Base-by-base conservation (phyloP, 2,113 vertebrate species). In the Petrocephalus microphthalmus region DNA sequence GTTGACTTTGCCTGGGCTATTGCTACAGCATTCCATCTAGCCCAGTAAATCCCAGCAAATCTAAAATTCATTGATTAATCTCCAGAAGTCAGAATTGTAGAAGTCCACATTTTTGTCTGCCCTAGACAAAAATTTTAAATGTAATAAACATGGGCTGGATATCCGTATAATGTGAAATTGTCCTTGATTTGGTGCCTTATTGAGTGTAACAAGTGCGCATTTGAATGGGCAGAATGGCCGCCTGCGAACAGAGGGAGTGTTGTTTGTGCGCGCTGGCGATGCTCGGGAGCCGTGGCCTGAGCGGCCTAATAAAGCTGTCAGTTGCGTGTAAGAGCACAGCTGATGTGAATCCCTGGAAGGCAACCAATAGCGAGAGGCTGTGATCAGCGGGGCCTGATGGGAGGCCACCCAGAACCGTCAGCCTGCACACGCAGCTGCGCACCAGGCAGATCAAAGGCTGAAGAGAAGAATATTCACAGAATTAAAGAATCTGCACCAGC, bases 221-320 rank as follows among this genome's bases (percentile, higher is more conserved):
- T 53, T 53, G n/a, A 85, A 37, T 54, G n/a, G 19, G 45, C 22
- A 53, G 83, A 53, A 85, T 53, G 51, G 52, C 42, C 17, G 57
- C 37, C 15, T 49, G 47, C 25, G 20, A 29, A 37, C 29, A 56
- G 25, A 20, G 25, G 85, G 37, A 15, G 49, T 87, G 51, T 90
- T 90, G 71, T 94, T 88, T 86, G 74, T 88, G 84, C 91, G 64
- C 91, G 17, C 0, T 85, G 85, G 91, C 94, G 93, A 94, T 92
- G 91, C 90, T 93, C 91, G 91, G 89, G 89, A 93, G 91, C 84
- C 6, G 91, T 22, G 91, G 87, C 90, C 88, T 3, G 88, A 93
- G 91, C 86, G 87, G 92, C 95, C 96, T 98, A 97, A 98, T 99
- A 95, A 97, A 99, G 97, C 97, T 97, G 97, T 99, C 97, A 97